Evolutionary conservation across 2,113 vertebrate species (phyloP), one percentile per base, ranked within the genome.

Genomic region (Prunella fulvescens): DNA sequence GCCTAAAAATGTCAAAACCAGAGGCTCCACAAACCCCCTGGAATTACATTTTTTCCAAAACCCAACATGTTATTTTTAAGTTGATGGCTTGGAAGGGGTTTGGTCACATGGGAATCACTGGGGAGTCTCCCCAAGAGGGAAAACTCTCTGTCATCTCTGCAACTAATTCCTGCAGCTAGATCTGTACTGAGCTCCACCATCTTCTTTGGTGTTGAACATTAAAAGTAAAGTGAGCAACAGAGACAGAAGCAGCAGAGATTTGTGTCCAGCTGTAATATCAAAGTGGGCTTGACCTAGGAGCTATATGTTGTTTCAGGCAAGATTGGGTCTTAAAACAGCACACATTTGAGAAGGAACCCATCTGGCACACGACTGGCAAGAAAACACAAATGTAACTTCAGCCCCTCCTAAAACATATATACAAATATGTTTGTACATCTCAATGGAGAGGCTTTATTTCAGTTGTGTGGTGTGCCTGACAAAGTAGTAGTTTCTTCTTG

Each of bases 11-110:
- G 66, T 96, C 74, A 92, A 93, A 95, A 86, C 1, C 42, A 81
- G 67, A 95, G 76, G 28, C 58, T 85, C 26, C 44, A 56, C 47
- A 88, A 92, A 70, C 11, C 54, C 66, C 62, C 19, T 28, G 53
- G 85, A 95, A 95, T 51, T 56, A 56, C 51, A 88, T 96, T 96
- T 97, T 97, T 97, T 93, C 91, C 53, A 1, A 93, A 96, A 70
- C 74, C 71, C 44, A 83, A 42, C 3, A 4, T 89, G 88, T 93
- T 95, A 95, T 96, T 96, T 95, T 96, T 96, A 92, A 91, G 65
- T 67, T 86, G 76, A 82, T 91, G 94, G 35, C 56, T 96, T 97
- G 88, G 92, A 92, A 88, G 69, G 69, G 80, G 22, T 84, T 94
- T 94, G 72, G 44, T 96, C 88, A 93, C 28, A 12, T 80, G 92